Percentiles rank a stretch among this genome's conserved stretches.
Conservation (phyloP, 2,888 invertebrate species). For the Perizoma affinitatum region DNA sequence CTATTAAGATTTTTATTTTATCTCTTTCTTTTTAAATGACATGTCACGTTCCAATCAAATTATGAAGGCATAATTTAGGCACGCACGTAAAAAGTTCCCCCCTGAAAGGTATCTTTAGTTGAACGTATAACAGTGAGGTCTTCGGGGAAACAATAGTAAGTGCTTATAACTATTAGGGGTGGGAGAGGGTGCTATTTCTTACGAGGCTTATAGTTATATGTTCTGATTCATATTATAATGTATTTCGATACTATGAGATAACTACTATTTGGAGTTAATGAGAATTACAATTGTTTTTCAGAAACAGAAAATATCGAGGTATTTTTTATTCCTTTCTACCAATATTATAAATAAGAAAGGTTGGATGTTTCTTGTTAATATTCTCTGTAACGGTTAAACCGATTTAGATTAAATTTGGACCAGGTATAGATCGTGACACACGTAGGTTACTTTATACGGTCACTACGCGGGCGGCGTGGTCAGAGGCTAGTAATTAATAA, state of each 20-base stretch:
- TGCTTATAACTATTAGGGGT: slow-evolving; percentile 46
- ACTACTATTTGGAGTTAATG: too few relatives aligned
- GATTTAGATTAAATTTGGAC: too few relatives aligned
- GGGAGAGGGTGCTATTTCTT: slow-evolving; percentile 47
- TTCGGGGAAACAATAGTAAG: slow-evolving; percentile 50
- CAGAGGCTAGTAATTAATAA: too few relatives aligned
- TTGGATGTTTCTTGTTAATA: too few relatives aligned
- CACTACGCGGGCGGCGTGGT: too few relatives aligned
- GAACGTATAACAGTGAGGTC: slow-evolving; percentile 45
- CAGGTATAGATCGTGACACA: too few relatives aligned
- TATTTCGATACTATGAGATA: background rate
- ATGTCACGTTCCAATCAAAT: slow-evolving; percentile 34
- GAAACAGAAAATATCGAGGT: too few relatives aligned
- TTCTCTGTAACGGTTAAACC: too few relatives aligned
- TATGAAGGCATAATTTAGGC: slow-evolving; percentile 34
- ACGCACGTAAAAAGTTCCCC: slow-evolving; percentile 40
- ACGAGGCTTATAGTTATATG: slow-evolving; percentile 10
- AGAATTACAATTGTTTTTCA: too few relatives aligned
- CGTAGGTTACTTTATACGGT: too few relatives aligned
- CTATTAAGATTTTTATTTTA: background rate
- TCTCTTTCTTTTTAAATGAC: slow-evolving; percentile 19
- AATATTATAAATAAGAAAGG: too few relatives aligned
- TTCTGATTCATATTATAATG: slow-evolving; percentile 15
- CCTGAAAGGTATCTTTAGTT: slow-evolving; percentile 30
- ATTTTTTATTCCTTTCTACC: too few relatives aligned